Evolutionary conservation across 2,888 invertebrate genomes (phyloP).

Genomic region (Chymomyza amoena): DNA sequence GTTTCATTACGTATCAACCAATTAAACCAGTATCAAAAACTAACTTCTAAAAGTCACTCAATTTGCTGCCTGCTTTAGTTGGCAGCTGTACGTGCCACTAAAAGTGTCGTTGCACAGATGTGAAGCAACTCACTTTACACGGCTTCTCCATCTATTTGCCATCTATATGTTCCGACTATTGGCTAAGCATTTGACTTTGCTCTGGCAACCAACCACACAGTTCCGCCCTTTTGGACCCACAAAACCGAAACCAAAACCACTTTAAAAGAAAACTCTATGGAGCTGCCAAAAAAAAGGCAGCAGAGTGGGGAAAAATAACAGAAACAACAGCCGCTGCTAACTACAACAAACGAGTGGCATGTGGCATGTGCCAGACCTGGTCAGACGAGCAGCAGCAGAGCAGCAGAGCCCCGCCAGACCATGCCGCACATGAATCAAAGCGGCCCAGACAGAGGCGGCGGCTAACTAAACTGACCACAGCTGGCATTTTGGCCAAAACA

Average conservation of each 20-base stretch:
- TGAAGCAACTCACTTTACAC: not conserved
- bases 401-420: not conserved
- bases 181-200: no score
- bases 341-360: not conserved
- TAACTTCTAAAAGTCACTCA: not conserved
- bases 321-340: conserved; percentile 24
- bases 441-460: not conserved
- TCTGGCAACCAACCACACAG: not conserved
- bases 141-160: not conserved
- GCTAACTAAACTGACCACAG: not conserved
- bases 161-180: not conserved
- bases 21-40: not conserved
- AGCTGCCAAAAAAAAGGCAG: not conserved
- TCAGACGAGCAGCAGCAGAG: not conserved
- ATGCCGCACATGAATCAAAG: not conserved
- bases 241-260: not conserved
- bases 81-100: not conserved
- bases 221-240: not conserved
- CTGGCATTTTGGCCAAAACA: not conserved
- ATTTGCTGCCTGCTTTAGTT: not conserved
- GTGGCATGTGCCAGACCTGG: not conserved
- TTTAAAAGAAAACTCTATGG: not conserved
- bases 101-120: not conserved
- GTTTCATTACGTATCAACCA: not conserved
- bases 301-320: conserved; percentile 5